These are phyloP conservation scores for Agriopis leucophaearia DNA, from an alignment of 2,888 invertebrate species.

Conservation along the genomic window DNA sequence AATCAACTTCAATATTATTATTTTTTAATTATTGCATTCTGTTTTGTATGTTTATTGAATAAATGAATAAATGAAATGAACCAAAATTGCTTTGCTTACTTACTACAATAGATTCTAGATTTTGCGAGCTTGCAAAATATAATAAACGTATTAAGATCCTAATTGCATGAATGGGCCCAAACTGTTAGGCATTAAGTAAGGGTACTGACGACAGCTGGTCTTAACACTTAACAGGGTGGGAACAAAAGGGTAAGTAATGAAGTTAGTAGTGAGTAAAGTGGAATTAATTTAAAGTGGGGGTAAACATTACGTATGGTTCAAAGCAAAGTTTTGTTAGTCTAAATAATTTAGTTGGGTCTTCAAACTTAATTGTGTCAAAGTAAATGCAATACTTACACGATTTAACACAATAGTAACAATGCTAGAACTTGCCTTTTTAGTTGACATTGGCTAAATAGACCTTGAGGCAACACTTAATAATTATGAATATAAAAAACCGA, in stretches of 20 bases:
- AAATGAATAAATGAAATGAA: too few species aligned
- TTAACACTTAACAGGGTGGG: constrained; percentile 31
- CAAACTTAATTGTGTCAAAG: constrained; percentile 7
- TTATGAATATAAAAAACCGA: too few species aligned
- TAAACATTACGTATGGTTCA: constrained; percentile 13
- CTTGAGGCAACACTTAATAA: too few species aligned
- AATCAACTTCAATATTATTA: too few species aligned
- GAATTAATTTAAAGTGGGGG: constrained; percentile 32
- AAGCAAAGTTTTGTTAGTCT: constrained; percentile 12
- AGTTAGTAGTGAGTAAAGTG: constrained; percentile 32
- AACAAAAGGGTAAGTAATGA: constrained; percentile 37
- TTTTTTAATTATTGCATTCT: too few species aligned
- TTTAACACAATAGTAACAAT: not conserved
- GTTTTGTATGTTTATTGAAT: too few species aligned
- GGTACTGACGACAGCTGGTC: constrained; percentile 35
- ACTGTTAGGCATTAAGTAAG: constrained; percentile 37
- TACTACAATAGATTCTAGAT: constrained; percentile 6
- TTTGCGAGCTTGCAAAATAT: constrained; percentile 21
- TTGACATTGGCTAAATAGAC: not conserved
- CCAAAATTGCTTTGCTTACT: not conserved
- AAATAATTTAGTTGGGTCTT: constrained; percentile 12
- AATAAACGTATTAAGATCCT: constrained; percentile 27
- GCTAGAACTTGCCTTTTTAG: too few species aligned
- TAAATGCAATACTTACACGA: constrained; percentile 3
- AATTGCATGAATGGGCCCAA: constrained; percentile 23